Percentiles rank a stretch among this genome's conserved stretches.
Evolutionary conservation across 2,888 invertebrate species (phyloP).

Genomic region (Temnothorax unifasciatus): DNA sequence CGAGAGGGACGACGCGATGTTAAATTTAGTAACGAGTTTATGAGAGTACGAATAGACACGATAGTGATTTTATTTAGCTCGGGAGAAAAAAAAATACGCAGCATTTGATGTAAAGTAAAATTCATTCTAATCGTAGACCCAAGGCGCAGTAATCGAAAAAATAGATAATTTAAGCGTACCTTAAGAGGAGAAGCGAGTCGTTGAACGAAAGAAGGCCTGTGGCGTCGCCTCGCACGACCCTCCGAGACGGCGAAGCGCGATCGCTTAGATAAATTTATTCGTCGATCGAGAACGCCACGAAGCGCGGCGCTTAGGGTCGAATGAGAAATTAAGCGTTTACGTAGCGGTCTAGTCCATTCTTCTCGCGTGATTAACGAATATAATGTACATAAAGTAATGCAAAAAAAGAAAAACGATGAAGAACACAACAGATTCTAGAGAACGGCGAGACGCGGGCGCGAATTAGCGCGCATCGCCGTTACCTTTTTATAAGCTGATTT

Average conservation of each 20-base stretch:
- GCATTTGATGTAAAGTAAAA: conserved; percentile 78
- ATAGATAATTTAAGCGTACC: conserved; percentile 64
- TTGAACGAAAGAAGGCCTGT: conserved; percentile 32
- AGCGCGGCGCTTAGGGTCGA: conserved; percentile 56
- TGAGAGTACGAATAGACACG: conserved; percentile 80
- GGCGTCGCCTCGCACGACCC: conserved; percentile 33
- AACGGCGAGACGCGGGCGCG: conserved; percentile 63
- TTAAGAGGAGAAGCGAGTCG: conserved; percentile 36
- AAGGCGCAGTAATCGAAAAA: conserved; percentile 68
- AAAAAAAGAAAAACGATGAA: background rate
- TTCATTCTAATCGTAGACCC: conserved; percentile 72
- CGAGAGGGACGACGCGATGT: conserved; percentile 71
- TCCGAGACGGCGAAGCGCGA: conserved; percentile 37
- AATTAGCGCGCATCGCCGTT: conserved; percentile 60
- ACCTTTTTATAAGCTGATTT: conserved; percentile 80
- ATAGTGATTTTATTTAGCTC: conserved; percentile 83
- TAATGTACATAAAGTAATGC: conserved; percentile 70
- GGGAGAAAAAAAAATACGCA: conserved; percentile 69
- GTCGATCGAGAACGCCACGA: conserved; percentile 35
- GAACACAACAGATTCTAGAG: conserved; percentile 55
- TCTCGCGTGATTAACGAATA: conserved; percentile 75
- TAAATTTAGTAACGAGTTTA: conserved; percentile 82
- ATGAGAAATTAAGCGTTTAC: conserved; percentile 68
- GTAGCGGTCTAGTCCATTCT: conserved; percentile 81
- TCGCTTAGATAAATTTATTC: conserved; percentile 50